Percentiles rank a stretch among this genome's conserved stretches.
Conservation (phyloP, 2,797 vertebrate species). For the Pelobates cultripes region DNA sequence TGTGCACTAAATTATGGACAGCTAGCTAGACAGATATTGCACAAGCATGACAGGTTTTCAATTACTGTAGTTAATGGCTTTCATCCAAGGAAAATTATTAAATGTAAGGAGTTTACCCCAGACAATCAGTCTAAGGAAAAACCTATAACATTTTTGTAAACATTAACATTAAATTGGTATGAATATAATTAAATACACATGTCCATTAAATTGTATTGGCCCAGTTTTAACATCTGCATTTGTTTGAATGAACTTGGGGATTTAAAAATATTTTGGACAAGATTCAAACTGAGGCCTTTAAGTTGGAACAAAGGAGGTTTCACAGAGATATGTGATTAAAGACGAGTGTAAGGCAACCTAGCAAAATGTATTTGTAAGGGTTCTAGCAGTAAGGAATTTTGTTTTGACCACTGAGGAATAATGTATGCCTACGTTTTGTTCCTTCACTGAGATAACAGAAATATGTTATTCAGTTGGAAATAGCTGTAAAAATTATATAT, state of each 20-base stretch:
- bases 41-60: conserved; percentile 48
- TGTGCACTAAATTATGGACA: conserved; percentile 49
- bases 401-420: too few species aligned
- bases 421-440: too few species aligned
- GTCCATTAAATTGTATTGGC: conserved; percentile 52
- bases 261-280: conserved; percentile 50
- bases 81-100: conserved; percentile 54
- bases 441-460: too few species aligned
- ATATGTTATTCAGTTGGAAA: too few species aligned
- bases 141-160: conserved; percentile 56
- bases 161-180: conserved; percentile 53
- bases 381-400: too few species aligned
- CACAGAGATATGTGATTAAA: conserved; percentile 39
- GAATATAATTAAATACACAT: conserved; percentile 54
- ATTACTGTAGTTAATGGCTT: conserved; percentile 51
- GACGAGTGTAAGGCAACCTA: not conserved
- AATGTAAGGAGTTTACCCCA: conserved; percentile 53
- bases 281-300: conserved; percentile 39
- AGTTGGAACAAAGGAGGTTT: conserved; percentile 36
- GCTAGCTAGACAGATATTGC: conserved; percentile 48
- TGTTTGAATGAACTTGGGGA: conserved; percentile 46
- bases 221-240: conserved; percentile 48
- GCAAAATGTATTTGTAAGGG: not conserved
- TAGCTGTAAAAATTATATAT: too few species aligned
- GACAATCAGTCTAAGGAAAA: conserved; percentile 52